A percentile compares a stretch with the other conserved stretches of the same genome.
These are phyloP conservation scores for Lamellibrachia columna DNA, from an alignment of 2,888 invertebrate genomes.

Conservation along the genomic window DNA sequence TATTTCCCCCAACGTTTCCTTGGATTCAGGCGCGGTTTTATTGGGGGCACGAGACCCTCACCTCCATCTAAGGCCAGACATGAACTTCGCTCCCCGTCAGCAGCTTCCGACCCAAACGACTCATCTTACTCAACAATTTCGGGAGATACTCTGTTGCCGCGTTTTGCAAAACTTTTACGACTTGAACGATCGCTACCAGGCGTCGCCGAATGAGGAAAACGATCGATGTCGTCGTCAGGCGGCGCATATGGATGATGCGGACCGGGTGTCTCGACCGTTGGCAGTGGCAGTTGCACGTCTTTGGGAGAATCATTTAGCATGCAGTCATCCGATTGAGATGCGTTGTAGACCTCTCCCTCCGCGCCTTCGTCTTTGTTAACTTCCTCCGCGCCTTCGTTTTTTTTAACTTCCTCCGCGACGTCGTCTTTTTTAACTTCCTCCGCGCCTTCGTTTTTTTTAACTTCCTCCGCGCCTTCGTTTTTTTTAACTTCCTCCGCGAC, in stretches of 20 bases:
- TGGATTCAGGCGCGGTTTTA: too few species aligned
- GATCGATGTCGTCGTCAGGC: background rate
- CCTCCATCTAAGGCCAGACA: too few species aligned
- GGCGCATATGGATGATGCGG: background rate
- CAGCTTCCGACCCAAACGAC: too few species aligned
- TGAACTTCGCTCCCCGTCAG: too few species aligned
- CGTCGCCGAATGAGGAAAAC: background rate
- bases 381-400: too few species aligned
- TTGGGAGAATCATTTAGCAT: background rate
- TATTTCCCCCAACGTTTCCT: too few species aligned
- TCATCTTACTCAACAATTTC: background rate
- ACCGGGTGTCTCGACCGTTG: background rate
- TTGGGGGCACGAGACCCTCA: too few species aligned
- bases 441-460: too few species aligned
- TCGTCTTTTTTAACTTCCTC: too few species aligned
- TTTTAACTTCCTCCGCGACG: too few species aligned
- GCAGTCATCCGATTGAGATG: background rate
- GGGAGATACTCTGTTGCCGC: background rate
- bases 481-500: too few species aligned
- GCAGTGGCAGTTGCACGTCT: background rate
- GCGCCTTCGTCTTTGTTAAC: background rate
- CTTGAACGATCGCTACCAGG: background rate
- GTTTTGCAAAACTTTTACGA: background rate
- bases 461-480: too few species aligned
- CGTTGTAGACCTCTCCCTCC: background rate